phyloP scores from a whole-genome alignment of 1,140 invertebrate genomes.

The Hormaphis cornu region DNA sequence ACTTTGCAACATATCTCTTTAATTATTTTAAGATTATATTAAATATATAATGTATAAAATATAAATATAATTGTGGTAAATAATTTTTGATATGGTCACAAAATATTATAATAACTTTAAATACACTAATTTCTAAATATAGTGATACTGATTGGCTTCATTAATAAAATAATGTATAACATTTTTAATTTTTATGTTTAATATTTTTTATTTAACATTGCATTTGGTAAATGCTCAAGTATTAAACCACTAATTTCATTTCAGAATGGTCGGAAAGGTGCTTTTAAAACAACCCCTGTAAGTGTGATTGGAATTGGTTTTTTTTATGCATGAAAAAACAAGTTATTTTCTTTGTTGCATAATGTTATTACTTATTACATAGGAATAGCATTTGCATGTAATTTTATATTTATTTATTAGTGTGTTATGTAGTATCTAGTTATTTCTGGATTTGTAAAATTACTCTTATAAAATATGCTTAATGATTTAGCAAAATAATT shows the following conservation, averaged over 20 bases:
- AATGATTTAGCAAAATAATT: too few relatives aligned
- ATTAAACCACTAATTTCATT: constrained; percentile 40
- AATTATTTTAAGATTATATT: too few relatives aligned
- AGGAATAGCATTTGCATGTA: not conserved
- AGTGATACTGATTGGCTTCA: not conserved
- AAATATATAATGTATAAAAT: too few relatives aligned
- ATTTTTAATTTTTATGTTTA: too few relatives aligned
- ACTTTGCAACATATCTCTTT: too few relatives aligned
- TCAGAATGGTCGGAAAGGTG: constrained; percentile 57
- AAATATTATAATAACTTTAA: too few relatives aligned
- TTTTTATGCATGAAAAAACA: not conserved
- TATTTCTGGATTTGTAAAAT: too few relatives aligned
- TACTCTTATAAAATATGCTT: too few relatives aligned
- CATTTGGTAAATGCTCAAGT: not conserved
- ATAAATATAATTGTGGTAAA: too few relatives aligned
- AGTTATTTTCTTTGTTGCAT: not conserved
- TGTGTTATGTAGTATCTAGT: too few relatives aligned
- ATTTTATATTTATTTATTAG: not conserved
- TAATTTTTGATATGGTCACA: too few relatives aligned
- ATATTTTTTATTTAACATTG: not conserved
- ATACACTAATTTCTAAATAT: too few relatives aligned
- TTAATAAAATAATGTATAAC: not conserved
- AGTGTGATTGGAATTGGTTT: not conserved
- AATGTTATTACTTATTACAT: not conserved
- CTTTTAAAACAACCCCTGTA: constrained; percentile 58